phyloP scores from a whole-genome alignment of 2,888 invertebrate species.

The Sthenelais limicola region DNA sequence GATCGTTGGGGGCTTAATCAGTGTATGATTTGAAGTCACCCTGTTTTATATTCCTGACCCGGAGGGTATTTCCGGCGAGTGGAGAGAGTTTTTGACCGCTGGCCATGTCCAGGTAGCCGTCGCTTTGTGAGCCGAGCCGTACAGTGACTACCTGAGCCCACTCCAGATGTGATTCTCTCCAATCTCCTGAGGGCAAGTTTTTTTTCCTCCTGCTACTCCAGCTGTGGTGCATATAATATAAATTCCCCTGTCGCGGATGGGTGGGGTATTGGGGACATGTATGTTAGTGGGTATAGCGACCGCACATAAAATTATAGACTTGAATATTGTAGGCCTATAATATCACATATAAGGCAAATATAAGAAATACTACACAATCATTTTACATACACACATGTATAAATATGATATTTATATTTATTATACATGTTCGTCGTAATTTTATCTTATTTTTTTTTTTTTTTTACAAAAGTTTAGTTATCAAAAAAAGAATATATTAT shows the following conservation, averaged over 20 bases:
- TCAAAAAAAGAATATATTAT: no score
- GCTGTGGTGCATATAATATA: conserved; percentile 33
- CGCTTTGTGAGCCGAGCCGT: conserved; percentile 24
- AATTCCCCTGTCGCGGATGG: conserved; percentile 33
- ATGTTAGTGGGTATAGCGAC: background rate
- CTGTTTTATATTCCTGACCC: conserved; percentile 29
- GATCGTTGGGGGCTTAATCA: conserved; percentile 24
- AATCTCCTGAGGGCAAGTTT: conserved; percentile 18
- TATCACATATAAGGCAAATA: no score
- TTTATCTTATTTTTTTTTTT: no score
- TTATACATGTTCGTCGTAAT: no score
- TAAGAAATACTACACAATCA: no score
- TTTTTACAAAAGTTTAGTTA: no score
- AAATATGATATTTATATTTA: no score
- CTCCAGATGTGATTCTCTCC: conserved; percentile 5
- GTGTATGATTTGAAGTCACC: conserved; percentile 33
- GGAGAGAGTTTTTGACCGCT: conserved; percentile 19
- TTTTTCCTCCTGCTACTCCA: conserved; percentile 30
- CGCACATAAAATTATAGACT: no score
- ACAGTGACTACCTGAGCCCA: background rate
- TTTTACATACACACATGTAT: no score
- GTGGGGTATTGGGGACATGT: background rate
- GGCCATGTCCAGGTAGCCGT: conserved; percentile 18
- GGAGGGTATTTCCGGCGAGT: conserved; percentile 28
- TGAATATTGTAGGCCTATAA: no score